Evolutionary conservation across 2,113 vertebrate species (phyloP).

Genomic region (Stigmatopora nigra): DNA sequence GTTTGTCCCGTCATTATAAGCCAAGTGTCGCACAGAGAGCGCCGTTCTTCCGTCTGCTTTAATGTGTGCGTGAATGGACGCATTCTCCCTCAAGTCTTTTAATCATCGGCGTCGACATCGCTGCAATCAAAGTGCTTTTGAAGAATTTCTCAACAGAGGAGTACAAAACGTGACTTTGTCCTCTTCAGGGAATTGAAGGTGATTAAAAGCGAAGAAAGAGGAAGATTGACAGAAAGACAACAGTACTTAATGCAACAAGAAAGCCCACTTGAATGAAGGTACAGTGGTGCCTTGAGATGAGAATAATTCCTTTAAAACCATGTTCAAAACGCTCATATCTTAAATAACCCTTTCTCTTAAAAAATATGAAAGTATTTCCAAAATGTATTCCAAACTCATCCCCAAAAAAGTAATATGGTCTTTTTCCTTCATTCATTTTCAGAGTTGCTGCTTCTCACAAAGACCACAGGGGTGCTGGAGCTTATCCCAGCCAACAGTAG

Average conservation of each 20-base stretch:
- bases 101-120: constrained; percentile 53
- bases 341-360: neutral
- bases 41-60: constrained; percentile 33
- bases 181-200: constrained; percentile 52
- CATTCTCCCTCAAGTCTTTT: constrained; percentile 47
- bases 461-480: no score
- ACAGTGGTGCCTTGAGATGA: constrained; percentile 22
- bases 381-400: no score
- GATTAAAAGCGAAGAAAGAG: constrained; percentile 51
- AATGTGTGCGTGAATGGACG: constrained; percentile 17
- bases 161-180: constrained; percentile 26
- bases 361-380: neutral
- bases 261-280: constrained; percentile 46
- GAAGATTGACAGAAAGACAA: constrained; percentile 52
- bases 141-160: constrained; percentile 40
- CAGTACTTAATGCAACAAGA: constrained; percentile 54
- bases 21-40: constrained; percentile 12
- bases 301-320: neutral
- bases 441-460: no score
- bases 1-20: constrained; percentile 34
- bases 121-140: constrained; percentile 55
- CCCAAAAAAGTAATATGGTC: no score
- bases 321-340: neutral
- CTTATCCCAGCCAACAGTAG: no score
- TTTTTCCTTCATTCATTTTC: no score